Percentiles rank a stretch among this genome's conserved stretches.
phyloP scores from a whole-genome alignment of 2,888 invertebrate species.

The Trichogramma dendrolimi region DNA sequence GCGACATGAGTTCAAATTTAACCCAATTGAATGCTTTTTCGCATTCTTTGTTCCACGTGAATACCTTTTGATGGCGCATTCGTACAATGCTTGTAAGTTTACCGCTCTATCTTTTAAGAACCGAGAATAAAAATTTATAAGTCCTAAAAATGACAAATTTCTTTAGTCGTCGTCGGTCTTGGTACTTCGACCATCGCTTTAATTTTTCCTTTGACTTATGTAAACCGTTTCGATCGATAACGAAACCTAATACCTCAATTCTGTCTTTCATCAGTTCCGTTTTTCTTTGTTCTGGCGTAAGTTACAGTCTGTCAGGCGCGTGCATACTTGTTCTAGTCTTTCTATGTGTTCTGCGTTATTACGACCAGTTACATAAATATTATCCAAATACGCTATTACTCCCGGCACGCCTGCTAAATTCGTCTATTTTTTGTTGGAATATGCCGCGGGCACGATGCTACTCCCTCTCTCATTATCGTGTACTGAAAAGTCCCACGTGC shows the following conservation, averaged over 20 bases:
- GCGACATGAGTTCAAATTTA: conserved; percentile 27
- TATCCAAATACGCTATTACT: conserved; percentile 32
- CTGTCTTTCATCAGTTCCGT: conserved; percentile 31
- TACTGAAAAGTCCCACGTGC: neutral
- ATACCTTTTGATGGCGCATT: conserved; percentile 13
- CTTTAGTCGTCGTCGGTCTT: conserved; percentile 7
- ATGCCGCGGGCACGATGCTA: conserved; percentile 26
- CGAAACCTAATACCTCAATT: conserved; percentile 14
- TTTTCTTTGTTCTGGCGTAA: conserved; percentile 31
- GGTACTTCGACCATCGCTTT: conserved; percentile 15
- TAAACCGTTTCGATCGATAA: conserved; percentile 27
- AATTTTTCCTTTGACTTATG: conserved; percentile 26
- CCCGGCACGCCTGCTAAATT: conserved; percentile 31
- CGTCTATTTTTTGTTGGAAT: conserved; percentile 38
- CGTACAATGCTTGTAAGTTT: conserved; percentile 23
- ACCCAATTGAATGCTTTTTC: conserved; percentile 25
- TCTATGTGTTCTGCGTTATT: conserved; percentile 25
- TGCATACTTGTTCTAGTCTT: conserved; percentile 26
- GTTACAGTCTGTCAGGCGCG: conserved; percentile 29
- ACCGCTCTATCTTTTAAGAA: conserved; percentile 7
- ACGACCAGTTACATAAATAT: conserved; percentile 30
- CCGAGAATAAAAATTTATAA: conserved; percentile 19
- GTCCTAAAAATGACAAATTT: conserved; percentile 16
- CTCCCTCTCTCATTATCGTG: conserved; percentile 3
- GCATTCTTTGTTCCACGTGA: conserved; percentile 24